phyloP scores from a whole-genome alignment of 2,113 vertebrate species.

The Fulmarus glacialis region DNA sequence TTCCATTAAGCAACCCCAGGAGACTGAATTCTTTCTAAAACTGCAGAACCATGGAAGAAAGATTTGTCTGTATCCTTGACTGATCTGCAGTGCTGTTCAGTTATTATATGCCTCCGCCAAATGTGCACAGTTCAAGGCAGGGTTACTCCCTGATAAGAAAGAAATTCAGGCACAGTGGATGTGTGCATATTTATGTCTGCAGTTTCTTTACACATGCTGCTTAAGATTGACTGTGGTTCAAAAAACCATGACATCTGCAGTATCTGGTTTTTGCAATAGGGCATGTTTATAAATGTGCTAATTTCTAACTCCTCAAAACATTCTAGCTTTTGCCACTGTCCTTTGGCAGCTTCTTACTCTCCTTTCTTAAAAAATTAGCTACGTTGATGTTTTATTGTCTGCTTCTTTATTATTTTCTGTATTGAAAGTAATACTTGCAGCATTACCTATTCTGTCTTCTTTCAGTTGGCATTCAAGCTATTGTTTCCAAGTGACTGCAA shows the following conservation, averaged over 20 bases:
- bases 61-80: not conserved
- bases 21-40: not conserved
- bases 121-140: not conserved
- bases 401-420: not conserved
- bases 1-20: not conserved
- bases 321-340: not conserved
- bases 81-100: slow-evolving; percentile 1
- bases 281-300: not conserved
- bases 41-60: not conserved
- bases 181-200: slow-evolving; percentile 22
- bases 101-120: not conserved
- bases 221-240: not conserved
- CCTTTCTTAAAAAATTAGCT: not conserved
- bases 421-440: not conserved
- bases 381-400: not conserved
- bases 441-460: not conserved
- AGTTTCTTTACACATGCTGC: not conserved
- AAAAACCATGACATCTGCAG: not conserved
- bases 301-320: not conserved
- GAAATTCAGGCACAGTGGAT: not conserved
- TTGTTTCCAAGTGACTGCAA: not conserved
- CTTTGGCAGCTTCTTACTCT: not conserved
- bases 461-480: not conserved
- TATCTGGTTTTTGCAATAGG: not conserved
- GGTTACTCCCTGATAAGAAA: slow-evolving; percentile 13